Conservation (phyloP, 2,888 invertebrate species). For the Drosophila bunnanda region DNA sequence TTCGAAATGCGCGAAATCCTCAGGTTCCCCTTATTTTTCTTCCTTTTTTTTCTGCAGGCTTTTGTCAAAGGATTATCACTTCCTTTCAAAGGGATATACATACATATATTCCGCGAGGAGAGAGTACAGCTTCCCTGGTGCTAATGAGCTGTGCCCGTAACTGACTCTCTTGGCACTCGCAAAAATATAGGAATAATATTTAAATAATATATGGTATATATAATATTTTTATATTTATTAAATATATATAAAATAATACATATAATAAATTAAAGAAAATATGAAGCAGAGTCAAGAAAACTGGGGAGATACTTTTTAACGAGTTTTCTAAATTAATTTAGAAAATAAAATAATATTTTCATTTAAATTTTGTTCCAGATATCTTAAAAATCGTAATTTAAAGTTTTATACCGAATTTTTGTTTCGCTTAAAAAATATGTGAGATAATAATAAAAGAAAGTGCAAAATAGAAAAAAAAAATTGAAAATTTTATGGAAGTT, state of each 20-base stretch:
- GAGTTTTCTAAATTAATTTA: background rate
- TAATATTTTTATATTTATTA: background rate
- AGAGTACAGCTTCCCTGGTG: constrained; percentile 4
- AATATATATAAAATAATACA: background rate
- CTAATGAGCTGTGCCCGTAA: constrained; percentile 36
- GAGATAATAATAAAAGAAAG: too few relatives aligned
- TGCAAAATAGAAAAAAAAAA: too few relatives aligned
- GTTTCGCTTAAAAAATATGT: too few relatives aligned
- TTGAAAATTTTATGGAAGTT: too few relatives aligned
- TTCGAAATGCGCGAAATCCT: constrained; percentile 67
- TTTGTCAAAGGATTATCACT: constrained; percentile 81
- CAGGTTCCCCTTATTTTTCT: constrained; percentile 21
- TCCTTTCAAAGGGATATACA: constrained; percentile 39
- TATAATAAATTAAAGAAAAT: background rate
- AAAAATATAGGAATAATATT: background rate
- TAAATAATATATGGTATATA: too few relatives aligned
- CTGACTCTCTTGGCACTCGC: constrained; percentile 9
- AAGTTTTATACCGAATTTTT: too few relatives aligned
- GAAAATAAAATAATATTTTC: background rate
- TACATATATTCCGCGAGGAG: background rate
- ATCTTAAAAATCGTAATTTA: too few relatives aligned
- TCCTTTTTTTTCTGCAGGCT: constrained; percentile 27
- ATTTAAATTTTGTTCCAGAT: too few relatives aligned
- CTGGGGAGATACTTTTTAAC: background rate
- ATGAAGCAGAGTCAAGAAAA: background rate